Evolutionary conservation across 2,888 invertebrate species (phyloP), one percentile per base, ranked within the genome.

Genomic region (Cephus rjabovi): DNA sequence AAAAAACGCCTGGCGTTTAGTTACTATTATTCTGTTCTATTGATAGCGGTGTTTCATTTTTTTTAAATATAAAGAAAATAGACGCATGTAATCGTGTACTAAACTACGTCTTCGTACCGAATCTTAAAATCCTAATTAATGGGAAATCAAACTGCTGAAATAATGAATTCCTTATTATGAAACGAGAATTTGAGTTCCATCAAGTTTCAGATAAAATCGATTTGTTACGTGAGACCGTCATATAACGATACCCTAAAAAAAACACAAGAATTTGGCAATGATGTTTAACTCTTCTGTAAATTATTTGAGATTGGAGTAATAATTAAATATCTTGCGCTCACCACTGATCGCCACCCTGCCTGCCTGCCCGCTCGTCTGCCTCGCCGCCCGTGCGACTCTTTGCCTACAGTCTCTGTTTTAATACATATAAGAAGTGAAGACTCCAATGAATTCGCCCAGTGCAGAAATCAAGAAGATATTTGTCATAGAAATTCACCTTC

Each of bases 281-380:
- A 76, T 74, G 80, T 84, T 83, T 83, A 81, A 81, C 80, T 86
- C 81, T 80, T 79, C 84, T 87, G 87, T 87, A 87, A 87, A 83
- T 84, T 83, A 82, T 76, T 78, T 81, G 73, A 78, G 69, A 75
- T 77, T 78, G 75, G 73, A 80, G 56, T 56, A 56, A 56, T 56
- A 56, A 56, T 56, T 56, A 56, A 56, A 56, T 69, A 69, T 87
- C 87, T 89, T 90, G 88, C 89, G 88, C 87, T 89, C 87, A 89
- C 86, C 88, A 89, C 86, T 89, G 89, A 84, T 87, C 87, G 87
- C 88, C 89, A 88, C 87, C 89, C 86, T 86, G 87, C 88, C 88
- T 88, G 86, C 85, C 88, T 88, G 88, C 83, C 86, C 87, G 83
- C 82, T 83, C 86, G 84, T 79, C 83, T 81, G 74, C 74, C 74